These are phyloP conservation scores for Melieria crassipennis DNA, from an alignment of 2,888 invertebrate genomes.

Conservation along the genomic window DNA sequence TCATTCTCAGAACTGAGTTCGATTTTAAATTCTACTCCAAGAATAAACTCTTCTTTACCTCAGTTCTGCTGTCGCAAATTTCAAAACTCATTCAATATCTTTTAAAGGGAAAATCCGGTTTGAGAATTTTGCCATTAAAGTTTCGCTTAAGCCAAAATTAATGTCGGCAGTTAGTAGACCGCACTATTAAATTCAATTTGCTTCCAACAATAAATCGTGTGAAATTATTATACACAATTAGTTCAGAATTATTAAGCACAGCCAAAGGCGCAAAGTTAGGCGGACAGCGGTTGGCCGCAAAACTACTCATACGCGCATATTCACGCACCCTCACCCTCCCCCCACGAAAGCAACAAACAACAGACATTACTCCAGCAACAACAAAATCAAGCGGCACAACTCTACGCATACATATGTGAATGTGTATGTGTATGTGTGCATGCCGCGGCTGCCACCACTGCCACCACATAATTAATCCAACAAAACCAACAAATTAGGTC, in stretches of 20 bases:
- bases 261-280: not conserved
- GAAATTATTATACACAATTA: not conserved
- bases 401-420: not conserved
- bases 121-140: no score
- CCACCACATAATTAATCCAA: constrained; percentile 1
- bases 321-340: no score
- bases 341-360: not conserved
- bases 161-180: no score
- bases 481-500: constrained; percentile 3
- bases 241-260: not conserved
- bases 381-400: not conserved
- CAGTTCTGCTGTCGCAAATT: no score
- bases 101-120: no score
- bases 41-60: no score
- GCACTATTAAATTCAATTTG: not conserved
- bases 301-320: no score
- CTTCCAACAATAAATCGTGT: not conserved
- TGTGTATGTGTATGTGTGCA: not conserved
- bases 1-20: no score
- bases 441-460: not conserved
- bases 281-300: no score
- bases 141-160: no score
- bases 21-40: no score
- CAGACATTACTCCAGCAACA: not conserved
- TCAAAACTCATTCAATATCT: no score